Evolutionary conservation across 2,113 vertebrate species (phyloP), one percentile per base, ranked within the genome.

Genomic region (Tyrannus savana): DNA sequence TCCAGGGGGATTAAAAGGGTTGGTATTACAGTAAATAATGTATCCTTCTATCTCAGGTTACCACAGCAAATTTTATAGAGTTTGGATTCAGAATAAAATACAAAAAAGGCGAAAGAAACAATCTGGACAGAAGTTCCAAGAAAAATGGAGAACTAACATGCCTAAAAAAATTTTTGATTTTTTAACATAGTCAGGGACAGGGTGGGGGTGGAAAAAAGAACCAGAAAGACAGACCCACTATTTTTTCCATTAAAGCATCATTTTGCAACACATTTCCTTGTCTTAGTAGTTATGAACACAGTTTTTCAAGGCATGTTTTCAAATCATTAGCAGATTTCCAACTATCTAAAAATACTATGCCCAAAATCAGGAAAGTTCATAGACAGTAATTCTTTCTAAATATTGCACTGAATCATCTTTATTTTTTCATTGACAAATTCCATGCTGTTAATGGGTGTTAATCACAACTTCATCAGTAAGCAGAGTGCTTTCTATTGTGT

Each of bases 391-490:
- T 83, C 59, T 58, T 80, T 64, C 41, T 3, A 4, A 90, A 68
- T 75, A 63, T 21, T 49, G n/a, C 72, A 77, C 30, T 88, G 49
- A 62, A 55, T 67, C 44, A 53, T 55, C 67, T 80, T 73, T 59
- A 69, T 28, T 90, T 91, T 64, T 89, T 66, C 76, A 90, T 81
- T 96, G 92, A 92, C 66, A 92, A 96, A 93, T 90, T 84, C 64
- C 37, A 78, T 64, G 64, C 49, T 78, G 64, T 78, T 95, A 95
- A 96, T 72, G 85, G 50, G 46, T 74, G 87, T 90, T 96, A 96
- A 96, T 96, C 95, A 96, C 83, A 92, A 80, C 41, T 90, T 87
- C 52, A 93, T 93, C 77, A 81, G 80, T 64, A 91, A 93, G 72
- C 85, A 75, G 49, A 84, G 27, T 52, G 55, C 75, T 44, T 92